Evolutionary conservation across 2,113 vertebrate species (phyloP).

Genomic region (Varanus komodoensis): DNA sequence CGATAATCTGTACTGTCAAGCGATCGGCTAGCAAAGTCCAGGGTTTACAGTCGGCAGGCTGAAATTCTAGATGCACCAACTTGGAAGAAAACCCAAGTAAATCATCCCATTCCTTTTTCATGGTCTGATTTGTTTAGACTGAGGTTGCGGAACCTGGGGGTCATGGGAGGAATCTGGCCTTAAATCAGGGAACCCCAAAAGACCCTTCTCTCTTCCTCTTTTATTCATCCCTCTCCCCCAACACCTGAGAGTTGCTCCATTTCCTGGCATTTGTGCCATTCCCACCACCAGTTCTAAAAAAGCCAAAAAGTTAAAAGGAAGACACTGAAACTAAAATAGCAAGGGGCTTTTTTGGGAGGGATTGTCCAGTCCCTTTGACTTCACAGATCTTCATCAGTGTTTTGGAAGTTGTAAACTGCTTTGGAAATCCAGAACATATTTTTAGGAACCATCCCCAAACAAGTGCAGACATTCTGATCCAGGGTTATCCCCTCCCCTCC

Average conservation of each 20-base stretch:
- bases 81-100: neutral
- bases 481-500: neutral
- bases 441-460: neutral
- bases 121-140: too few relatives aligned
- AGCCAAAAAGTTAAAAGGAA: too few relatives aligned
- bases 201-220: too few relatives aligned
- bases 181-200: neutral
- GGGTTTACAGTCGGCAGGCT: neutral
- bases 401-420: neutral
- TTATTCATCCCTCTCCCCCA: too few relatives aligned
- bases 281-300: too few relatives aligned
- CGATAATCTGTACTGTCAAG: fast-evolving
- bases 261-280: too few relatives aligned
- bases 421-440: neutral
- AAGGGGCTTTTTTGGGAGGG: too few relatives aligned
- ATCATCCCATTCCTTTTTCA: neutral
- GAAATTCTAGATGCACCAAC: neutral
- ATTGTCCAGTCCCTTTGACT: too few relatives aligned
- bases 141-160: too few relatives aligned
- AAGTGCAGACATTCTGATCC: neutral
- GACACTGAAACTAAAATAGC: too few relatives aligned
- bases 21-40: fast-evolving
- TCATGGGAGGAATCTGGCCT: neutral
- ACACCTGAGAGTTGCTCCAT: too few relatives aligned
- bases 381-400: too few relatives aligned